Percentiles rank a stretch among this genome's conserved stretches.
phyloP scores from a whole-genome alignment of 2,888 invertebrate species.

The Cephus pulcher region DNA sequence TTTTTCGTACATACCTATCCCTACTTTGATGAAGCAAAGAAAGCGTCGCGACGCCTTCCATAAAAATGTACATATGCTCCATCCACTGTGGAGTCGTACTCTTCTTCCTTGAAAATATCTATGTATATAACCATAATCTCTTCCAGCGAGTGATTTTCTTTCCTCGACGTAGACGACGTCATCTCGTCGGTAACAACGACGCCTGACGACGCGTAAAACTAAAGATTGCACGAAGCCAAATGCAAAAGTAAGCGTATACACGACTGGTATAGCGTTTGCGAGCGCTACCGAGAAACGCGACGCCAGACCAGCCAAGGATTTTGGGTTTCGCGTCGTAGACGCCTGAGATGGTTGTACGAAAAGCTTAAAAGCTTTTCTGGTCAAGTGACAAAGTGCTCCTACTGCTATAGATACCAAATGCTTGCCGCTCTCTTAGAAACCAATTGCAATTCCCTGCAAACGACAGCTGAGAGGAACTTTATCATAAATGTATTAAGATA shows the following conservation, averaged over 20 bases:
- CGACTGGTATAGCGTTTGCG: neutral
- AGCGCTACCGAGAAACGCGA: neutral
- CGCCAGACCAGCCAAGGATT: neutral
- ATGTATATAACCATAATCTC: neutral
- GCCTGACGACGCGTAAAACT: neutral
- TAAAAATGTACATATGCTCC: neutral
- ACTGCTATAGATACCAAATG: neutral
- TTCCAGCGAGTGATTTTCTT: neutral
- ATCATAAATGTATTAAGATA: neutral
- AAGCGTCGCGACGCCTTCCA: neutral
- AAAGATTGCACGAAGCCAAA: neutral
- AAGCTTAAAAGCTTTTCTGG: slow-evolving; percentile 9
- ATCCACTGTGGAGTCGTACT: neutral
- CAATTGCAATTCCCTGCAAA: neutral
- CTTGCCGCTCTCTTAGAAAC: neutral
- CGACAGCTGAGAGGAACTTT: neutral
- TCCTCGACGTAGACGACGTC: neutral
- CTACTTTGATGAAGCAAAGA: neutral
- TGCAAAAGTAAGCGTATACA: neutral
- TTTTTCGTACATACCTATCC: neutral
- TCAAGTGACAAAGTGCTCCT: slow-evolving; percentile 5
- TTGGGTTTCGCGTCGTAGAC: neutral
- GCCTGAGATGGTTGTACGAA: neutral
- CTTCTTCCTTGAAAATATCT: neutral
- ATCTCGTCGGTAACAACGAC: neutral